Evolutionary conservation across 2,113 vertebrate genomes (phyloP), one percentile per base, ranked within the genome.

Genomic region (Gorsachius goisagi): DNA sequence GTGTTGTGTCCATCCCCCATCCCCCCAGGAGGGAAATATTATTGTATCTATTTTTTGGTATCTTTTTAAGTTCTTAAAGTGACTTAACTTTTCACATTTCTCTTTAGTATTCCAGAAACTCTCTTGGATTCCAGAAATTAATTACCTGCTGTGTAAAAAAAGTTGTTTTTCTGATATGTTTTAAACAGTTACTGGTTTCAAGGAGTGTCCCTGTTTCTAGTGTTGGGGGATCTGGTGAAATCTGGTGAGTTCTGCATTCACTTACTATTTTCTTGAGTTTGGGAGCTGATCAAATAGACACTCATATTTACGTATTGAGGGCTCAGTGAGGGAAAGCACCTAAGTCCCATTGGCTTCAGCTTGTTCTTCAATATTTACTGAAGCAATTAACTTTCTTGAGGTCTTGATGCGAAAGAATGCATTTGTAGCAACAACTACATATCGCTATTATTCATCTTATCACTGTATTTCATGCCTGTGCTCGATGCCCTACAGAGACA

Each of bases 51-150:
- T 74, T 58, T 97, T 97, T 81, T 47, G 53, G 35, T 79, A 37
- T 86, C 81, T 60, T 90, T 82, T 74, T 62, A 56, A 37, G 86
- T 96, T 91, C 81, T 97, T 96, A 69, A 74, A 95, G 69, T 62
- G 56, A 85, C 75, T 58, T 35, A 74, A 23, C 45, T 77, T 60
- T 68, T 59, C 39, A 72, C 27, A 21, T 93, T 84, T 87, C 76
- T 82, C 55, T 94, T 49, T 45, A 28, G 32, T 69, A 76, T 44
- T 78, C 64, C 44, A 89, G 53, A 85, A 89, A 82, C 85, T 60
- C 62, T 44, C 41, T 44, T 15, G 52, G 39, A 76, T 44, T 75
- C 64, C 44, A 89, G 53, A 85, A 89, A 82, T 87, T 60, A 58
- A n/a, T 85, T 89, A 76, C 49, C 39, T 93, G 66, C 35, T 59